Base-by-base conservation (phyloP, 2,888 invertebrate species). In the Exocentrus adspersus region DNA sequence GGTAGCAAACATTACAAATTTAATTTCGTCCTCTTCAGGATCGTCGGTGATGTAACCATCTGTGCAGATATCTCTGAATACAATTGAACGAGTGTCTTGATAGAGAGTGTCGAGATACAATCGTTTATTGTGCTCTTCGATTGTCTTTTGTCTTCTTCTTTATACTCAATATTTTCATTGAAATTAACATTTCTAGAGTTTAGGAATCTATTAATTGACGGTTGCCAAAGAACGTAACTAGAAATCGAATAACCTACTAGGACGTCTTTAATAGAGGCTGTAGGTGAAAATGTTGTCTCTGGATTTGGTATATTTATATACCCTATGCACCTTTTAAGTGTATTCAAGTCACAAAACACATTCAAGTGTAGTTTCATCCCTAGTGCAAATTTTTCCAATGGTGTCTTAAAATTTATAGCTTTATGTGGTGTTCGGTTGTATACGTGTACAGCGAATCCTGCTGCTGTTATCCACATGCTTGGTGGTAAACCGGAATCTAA, bases 401-500 rank as follows among this genome's bases (percentile, higher is more conserved):
- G 42, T 7, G 9, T 1, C 14, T 42, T 10, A 42, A 12, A 42
- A 5, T 42, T 5, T 12, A 42, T 42, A 12, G 42, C 2, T 6
- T 17, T 3, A 17, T 42, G 42, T 6, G 42, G 42, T 2, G 42
- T 71, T 56, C 63, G 54, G 37, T 74, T 73, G 45, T 74, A 73
- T 1, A 62, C 57, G 50, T 72, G 62, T 2, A 66, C 62, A 14
- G 69, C 71, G 17, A 64, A 61, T 16, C 53, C 56, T 1, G 65
- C 46, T 4, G 72, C 72, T 45, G 72, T 48, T 50, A 67, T 67
- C 69, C 73, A 73, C 71, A 75, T 70, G 17, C 53, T 64, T 48
- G 63, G 50, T 17, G 46, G 46, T 20, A 16, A 51, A 10, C 52
- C 52, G 19, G 60, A 60, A 24, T 60, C 60, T 43, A 60, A 53